A percentile compares a stretch with the other conserved stretches of the same genome.
These are phyloP conservation scores for Microctenopoma steveboyesi DNA, from an alignment of 2,797 vertebrate species.

Conservation along the genomic window DNA sequence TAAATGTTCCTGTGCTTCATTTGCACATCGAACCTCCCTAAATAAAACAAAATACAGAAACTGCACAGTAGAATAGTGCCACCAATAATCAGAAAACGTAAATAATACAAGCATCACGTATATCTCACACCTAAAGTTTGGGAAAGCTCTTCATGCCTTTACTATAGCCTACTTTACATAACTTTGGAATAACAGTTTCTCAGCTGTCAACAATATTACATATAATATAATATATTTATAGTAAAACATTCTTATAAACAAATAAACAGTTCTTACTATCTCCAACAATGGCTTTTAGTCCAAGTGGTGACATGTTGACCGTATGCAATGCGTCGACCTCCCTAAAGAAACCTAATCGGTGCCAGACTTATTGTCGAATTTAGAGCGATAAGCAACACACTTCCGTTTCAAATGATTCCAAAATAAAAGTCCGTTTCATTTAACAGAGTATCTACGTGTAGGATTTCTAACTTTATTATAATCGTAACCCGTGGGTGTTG, in stretches of 20 bases:
- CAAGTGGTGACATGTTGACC: slow-evolving; percentile 87
- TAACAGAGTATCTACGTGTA: no score
- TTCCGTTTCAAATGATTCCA: slow-evolving; percentile 8
- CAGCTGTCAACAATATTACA: not conserved
- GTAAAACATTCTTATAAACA: not conserved
- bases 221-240: not conserved
- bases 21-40: not conserved
- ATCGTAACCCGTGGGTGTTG: no score
- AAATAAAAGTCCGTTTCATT: slow-evolving; percentile 53
- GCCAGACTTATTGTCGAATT: not conserved
- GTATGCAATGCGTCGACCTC: slow-evolving; percentile 31
- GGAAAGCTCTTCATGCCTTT: not conserved
- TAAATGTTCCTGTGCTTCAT: not conserved
- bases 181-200: not conserved
- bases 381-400: not conserved
- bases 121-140: not conserved
- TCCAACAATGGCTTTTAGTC: slow-evolving; percentile 91
- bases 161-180: no score
- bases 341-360: not conserved
- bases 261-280: slow-evolving; percentile 85
- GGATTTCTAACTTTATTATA: no score
- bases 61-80: not conserved
- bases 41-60: not conserved
- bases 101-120: not conserved
- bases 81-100: not conserved